Base-by-base conservation (phyloP, 2,888 invertebrate species). In the Epirrita christyi region DNA sequence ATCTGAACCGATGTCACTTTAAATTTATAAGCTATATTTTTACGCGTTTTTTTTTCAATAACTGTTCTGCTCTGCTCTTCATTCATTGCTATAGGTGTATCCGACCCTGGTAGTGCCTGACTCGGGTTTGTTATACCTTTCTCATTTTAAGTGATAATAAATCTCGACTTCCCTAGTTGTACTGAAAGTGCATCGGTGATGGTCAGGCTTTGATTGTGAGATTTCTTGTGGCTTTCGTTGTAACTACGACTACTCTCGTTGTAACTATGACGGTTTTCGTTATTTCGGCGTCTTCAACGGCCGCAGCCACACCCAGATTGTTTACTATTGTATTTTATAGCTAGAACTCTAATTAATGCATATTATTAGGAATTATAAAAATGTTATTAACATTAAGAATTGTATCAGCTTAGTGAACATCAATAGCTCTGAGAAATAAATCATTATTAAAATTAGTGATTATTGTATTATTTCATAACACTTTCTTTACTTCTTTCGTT, bases 331-430 rank as follows among this genome's bases (percentile, higher is more conserved):
- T 90, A 91, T 86, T 89, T 88, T 86, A 89, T 92, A 92, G 92
- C 89, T 92, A 92, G 92, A 91, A 83, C 78, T 91, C 87, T 90
- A 90, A 91, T 84, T 91, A 90, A 88, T 89, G 89, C 91, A 89
- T 92, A 91, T 87, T 89, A 88, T 88, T 91, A 91, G 91, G 86
- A 87, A 88, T 89, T 71, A 69, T 70, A 65, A 88, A 83, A 90
- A 90, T 91, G 92, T 91, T 91, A 89, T 88, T 86, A 85, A 79
- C 80, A 75, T 79, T 89, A 91, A 91, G 89, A 85, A 91, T 85
- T 91, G 92, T 92, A 91, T 91, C 91, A 87, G 92, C 92, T 92
- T 92, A 92, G 92, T 88, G 80, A 92, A 91, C 89, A 92, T 91
- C 92, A 92, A 92, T 92, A 92, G 92, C 92, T 92, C 89, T 84